Evolutionary conservation across 2,888 invertebrate species (phyloP), one percentile per base, ranked within the genome.

Genomic region (Crioceris asparagi): DNA sequence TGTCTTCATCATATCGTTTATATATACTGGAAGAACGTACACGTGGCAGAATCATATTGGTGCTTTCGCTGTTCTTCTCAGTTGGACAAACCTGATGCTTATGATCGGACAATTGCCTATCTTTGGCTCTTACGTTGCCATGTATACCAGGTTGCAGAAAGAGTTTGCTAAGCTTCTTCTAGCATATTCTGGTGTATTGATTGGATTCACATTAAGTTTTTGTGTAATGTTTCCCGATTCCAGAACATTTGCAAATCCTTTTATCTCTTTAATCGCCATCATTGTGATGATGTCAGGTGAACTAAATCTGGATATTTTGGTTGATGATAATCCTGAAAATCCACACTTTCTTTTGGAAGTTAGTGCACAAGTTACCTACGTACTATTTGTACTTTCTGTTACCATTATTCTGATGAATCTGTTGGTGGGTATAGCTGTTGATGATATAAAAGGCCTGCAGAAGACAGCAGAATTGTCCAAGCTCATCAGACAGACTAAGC

Each of bases 241-340:
- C 1, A 79, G 81, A 8, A 80, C 82, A 0, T 86, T 87, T 56
- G 79, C 83, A 10, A 84, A 85, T 62, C 86, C 86, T 0, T 81
- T 86, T 47, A 83, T 84, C 65, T 85, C 85, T 4, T 75, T 87
- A 42, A 83, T 87, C 39, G 83, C 85, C 2, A 83, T 86, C 4
- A 61, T 87, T 35, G 86, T 85, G 1, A 87, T 87, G 86, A 86
- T 87, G 85, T 86, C 85, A 5, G 87, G 87, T 1, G 87, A 87
- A 60, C 66, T 86, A 50, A 83, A 83, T 57, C 69, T 87, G 42
- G 83, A 83, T 55, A 69, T 84, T 39, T 61, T 84, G 31, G 71
- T 84, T 31, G 79, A 82, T 50, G 80, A 82, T 54, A 79, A 79
- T 51, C 80, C 79, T 5, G 79, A 80, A 50, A 79, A 80, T 65